phyloP scores from a whole-genome alignment of 2,797 vertebrate genomes.

The Clarias pachynema region DNA sequence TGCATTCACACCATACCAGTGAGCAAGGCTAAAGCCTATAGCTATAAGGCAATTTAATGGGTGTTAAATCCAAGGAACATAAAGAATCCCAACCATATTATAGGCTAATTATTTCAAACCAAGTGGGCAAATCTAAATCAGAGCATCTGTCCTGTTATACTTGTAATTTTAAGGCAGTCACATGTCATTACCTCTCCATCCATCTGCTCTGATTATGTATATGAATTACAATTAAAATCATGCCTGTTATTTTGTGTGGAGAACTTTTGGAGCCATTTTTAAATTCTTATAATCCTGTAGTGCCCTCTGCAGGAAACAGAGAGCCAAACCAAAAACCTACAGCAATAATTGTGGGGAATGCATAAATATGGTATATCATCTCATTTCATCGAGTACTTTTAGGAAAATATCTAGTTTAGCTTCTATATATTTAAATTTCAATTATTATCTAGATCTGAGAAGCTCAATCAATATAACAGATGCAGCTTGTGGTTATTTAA shows the following conservation, averaged over 20 bases:
- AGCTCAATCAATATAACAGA: not conserved
- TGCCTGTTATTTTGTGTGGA: not conserved
- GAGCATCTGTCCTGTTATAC: not conserved
- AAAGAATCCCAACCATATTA: constrained; percentile 16
- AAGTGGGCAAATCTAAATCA: constrained; percentile 15
- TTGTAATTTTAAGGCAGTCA: not conserved
- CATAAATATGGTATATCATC: not conserved
- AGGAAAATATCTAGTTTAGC: not conserved
- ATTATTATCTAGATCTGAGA: not conserved
- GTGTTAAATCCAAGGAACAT: constrained; percentile 7
- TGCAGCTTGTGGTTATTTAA: not conserved
- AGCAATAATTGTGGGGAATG: not conserved
- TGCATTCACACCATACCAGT: not conserved
- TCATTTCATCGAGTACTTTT: no score
- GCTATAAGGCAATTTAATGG: constrained; percentile 14
- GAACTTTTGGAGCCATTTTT: not conserved
- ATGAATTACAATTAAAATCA: constrained; percentile 12
- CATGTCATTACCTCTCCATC: constrained; percentile 16
- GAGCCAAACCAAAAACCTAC: not conserved
- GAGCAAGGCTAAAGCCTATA: not conserved
- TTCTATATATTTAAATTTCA: not conserved
- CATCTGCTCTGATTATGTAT: constrained; percentile 16
- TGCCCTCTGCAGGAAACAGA: constrained; percentile 30
- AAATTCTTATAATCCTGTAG: constrained; percentile 14
- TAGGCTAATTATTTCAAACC: constrained; percentile 20